Conservation (phyloP, 2,888 invertebrate genomes). For the Agrochola lychnidis region DNA sequence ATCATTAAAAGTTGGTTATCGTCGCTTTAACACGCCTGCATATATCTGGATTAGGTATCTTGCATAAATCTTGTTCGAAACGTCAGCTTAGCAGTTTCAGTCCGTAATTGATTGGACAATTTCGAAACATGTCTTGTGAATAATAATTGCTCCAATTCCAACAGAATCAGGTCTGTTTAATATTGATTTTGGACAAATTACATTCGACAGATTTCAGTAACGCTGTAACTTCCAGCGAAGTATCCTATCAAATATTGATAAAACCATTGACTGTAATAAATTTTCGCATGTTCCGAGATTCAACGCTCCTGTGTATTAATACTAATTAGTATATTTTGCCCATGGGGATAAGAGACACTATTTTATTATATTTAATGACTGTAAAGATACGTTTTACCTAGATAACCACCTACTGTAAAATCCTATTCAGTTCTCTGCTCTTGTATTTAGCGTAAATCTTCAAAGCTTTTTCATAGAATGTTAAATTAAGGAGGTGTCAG, state of each 20-base stretch:
- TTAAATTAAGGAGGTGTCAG: conserved; percentile 6
- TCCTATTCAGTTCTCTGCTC: background rate
- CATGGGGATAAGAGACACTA: background rate
- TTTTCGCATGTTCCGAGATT: background rate
- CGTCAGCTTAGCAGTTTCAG: background rate
- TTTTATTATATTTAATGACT: background rate
- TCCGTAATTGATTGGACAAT: background rate
- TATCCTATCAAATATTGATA: background rate
- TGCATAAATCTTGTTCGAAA: background rate
- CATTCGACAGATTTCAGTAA: conserved; percentile 2
- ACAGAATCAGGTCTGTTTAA: conserved; percentile 1
- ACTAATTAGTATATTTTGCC: too few relatives aligned
- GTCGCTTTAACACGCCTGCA: background rate
- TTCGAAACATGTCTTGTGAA: background rate
- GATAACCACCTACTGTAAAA: background rate
- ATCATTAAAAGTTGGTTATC: too few relatives aligned
- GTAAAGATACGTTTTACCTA: background rate
- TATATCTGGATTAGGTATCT: background rate
- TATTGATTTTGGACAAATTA: conserved; percentile 22
- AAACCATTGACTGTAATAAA: background rate
- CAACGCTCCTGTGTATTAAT: background rate
- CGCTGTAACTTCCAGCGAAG: background rate
- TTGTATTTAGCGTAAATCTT: background rate
- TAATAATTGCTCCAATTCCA: background rate
- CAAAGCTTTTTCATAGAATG: conserved; percentile 6